Conservation (phyloP, 2,113 vertebrate species). For the Nanorana parkeri region DNA sequence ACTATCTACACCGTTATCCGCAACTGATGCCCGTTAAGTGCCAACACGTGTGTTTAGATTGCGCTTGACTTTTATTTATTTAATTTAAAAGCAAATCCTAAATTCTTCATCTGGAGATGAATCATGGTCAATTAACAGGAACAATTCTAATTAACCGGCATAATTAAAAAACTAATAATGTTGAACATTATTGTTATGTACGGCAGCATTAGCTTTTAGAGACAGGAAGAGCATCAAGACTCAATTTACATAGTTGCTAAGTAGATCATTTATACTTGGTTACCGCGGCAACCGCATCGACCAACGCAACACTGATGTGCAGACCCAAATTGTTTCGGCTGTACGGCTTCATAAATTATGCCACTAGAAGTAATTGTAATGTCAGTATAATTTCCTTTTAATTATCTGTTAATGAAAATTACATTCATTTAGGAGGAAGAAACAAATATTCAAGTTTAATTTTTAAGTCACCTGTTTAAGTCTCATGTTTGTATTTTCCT, state of each 20-base stretch:
- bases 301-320: slow-evolving; percentile 67
- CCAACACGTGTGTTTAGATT: slow-evolving; percentile 1
- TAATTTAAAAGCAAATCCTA: slow-evolving; percentile 26
- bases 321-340: slow-evolving; percentile 72
- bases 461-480: slow-evolving; percentile 74
- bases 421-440: slow-evolving; percentile 71
- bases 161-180: slow-evolving; percentile 86
- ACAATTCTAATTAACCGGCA: slow-evolving; percentile 80
- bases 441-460: slow-evolving; percentile 66
- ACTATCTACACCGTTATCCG: neutral
- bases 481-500: slow-evolving; percentile 61
- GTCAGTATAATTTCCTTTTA: slow-evolving; percentile 81
- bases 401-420: slow-evolving; percentile 81
- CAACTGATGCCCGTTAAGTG: neutral
- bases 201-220: slow-evolving; percentile 76
- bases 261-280: slow-evolving; percentile 75
- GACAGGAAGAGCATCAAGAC: slow-evolving; percentile 75
- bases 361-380: slow-evolving; percentile 77
- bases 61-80: neutral
- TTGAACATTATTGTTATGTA: slow-evolving; percentile 80
- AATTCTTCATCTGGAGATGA: slow-evolving; percentile 76
- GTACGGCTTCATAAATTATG: slow-evolving; percentile 74
- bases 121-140: slow-evolving; percentile 79
- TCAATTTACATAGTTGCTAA: slow-evolving; percentile 74
- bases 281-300: slow-evolving; percentile 74